Evolutionary conservation across 2,113 vertebrate species (phyloP).

Genomic region (Psilopogon haemacephalus): DNA sequence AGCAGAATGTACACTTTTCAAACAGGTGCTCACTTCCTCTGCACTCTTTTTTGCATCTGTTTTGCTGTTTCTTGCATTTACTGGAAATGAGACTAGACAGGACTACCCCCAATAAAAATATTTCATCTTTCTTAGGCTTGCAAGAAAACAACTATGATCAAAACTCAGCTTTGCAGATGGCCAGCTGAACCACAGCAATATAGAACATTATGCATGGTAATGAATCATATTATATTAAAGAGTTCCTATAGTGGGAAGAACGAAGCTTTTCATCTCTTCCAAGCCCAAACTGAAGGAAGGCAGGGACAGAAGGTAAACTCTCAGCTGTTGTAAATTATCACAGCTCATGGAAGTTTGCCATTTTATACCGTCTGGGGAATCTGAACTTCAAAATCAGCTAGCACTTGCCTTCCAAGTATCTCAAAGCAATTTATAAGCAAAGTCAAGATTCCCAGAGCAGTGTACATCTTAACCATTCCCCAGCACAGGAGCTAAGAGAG

Average conservation of each 20-base stretch:
- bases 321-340: slow-evolving; percentile 50
- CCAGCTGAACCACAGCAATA: neutral
- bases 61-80: neutral
- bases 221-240: neutral
- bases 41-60: neutral
- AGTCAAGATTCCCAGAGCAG: neutral
- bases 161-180: neutral
- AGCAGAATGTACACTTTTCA: neutral
- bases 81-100: neutral
- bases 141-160: neutral
- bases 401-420: slow-evolving; percentile 37
- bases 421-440: slow-evolving; percentile 36
- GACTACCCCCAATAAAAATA: neutral
- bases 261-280: neutral
- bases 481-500: neutral
- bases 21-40: neutral
- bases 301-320: slow-evolving; percentile 49
- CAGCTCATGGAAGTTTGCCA: slow-evolving; percentile 46
- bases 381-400: slow-evolving; percentile 54
- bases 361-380: slow-evolving; percentile 55
- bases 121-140: neutral
- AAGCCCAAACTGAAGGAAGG: neutral
- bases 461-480: neutral
- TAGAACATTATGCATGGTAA: neutral
- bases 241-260: neutral